Conservation (phyloP, 2,797 vertebrate species). For the Zenarchopterus dispar region DNA sequence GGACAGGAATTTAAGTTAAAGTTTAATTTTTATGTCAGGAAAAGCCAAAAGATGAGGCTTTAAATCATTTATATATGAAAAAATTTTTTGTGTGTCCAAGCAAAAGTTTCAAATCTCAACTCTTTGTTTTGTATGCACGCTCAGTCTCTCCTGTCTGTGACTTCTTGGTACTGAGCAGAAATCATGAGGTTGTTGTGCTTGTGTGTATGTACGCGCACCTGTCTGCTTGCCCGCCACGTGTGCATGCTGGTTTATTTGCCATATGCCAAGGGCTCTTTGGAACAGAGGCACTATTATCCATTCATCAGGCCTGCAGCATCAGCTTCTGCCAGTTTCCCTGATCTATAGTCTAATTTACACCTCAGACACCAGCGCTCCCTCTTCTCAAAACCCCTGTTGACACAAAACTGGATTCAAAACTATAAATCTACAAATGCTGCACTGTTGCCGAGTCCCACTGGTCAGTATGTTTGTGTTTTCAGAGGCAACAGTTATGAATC, state of each 20-base stretch:
- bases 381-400: constrained; percentile 44
- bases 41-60: background rate
- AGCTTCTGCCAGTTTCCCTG: constrained; percentile 50
- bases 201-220: constrained; percentile 24
- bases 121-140: constrained; percentile 47
- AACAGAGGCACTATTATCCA: constrained; percentile 63
- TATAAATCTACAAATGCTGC: constrained; percentile 53
- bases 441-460: constrained; percentile 6
- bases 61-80: background rate
- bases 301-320: constrained; percentile 61
- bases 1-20: background rate
- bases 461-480: constrained; percentile 29
- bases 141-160: constrained; percentile 46
- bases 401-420: constrained; percentile 44
- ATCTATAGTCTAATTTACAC: constrained; percentile 67
- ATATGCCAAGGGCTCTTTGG: constrained; percentile 57
- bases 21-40: background rate
- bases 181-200: constrained; percentile 3
- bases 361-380: constrained; percentile 43
- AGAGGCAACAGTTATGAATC: constrained; percentile 27
- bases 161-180: constrained; percentile 26
- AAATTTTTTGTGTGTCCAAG: constrained; percentile 5
- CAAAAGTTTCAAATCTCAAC: constrained; percentile 4
- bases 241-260: constrained; percentile 59
- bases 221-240: constrained; percentile 40